Base-by-base conservation (phyloP, 2,797 vertebrate species). In the Anguilla anguilla region DNA sequence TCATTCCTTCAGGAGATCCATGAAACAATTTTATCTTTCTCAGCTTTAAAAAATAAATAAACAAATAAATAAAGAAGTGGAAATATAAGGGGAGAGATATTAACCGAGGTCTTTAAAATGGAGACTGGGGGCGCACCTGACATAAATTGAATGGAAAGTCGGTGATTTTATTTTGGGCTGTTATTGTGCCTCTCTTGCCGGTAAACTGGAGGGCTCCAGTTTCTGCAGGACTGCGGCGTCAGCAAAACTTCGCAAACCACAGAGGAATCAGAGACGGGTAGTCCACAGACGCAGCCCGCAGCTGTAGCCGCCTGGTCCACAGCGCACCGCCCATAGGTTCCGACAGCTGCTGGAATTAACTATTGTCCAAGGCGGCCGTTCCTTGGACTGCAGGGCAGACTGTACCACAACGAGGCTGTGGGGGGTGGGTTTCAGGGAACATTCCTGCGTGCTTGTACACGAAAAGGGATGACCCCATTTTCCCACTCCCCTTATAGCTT, bases 1-100 rank as follows among this genome's bases (percentile, higher is more conserved):
- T 96, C 96, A 97, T 96, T 96, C 96, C 96, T 95, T 93, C 92
- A 92, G 91, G 88, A 67, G 91, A 90, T 91, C 91, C 87, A 90
- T 93, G 93, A 94, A 85, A 90, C 92, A 93, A 93, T 93, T 94
- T 92, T 91, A 92, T 77, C 72, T 39, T 17, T 11, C 61, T 67
- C 25, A 3, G 19, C 61, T 67, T 6, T 39, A 39, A 39, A 39
- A 39, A 39, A 39, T 2, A 5, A 43, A 19, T 6, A 39, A 77
- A 11, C 0, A 39, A 19, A 39, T 19, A 39, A 77, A 11, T 0
- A 39, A 19, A 39, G 3, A 3, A 77, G 72, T 17, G 72, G 15
- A 43, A 77, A 77, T 22, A 39, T 39, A 43, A 72, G 17, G 25
- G n/a, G 9, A 15, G 69, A 17, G 6, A 77, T 77, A 77, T 77